Percentiles rank a stretch among this genome's conserved stretches.
Conservation (phyloP, 2,113 vertebrate genomes). For the Bostrychus sinensis region DNA sequence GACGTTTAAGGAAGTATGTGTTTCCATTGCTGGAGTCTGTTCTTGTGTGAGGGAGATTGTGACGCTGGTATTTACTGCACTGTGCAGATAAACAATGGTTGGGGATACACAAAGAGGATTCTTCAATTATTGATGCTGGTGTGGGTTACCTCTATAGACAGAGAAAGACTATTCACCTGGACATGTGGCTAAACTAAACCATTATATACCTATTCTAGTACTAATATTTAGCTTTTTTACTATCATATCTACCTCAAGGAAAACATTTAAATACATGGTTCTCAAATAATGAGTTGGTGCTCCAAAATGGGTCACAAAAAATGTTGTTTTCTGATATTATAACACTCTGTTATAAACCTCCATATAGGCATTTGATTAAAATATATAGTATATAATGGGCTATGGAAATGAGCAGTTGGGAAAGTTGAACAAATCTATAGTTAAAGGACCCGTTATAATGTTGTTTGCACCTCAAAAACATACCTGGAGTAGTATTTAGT, state of each 20-base stretch:
- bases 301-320: too few species aligned
- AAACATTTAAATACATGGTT: too few species aligned
- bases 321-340: too few species aligned
- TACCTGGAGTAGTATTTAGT: too few species aligned
- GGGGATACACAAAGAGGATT: conserved; percentile 17
- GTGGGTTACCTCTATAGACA: conserved; percentile 65
- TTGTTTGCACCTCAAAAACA: too few species aligned
- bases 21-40: conserved; percentile 41
- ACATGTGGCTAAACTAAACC: conserved; percentile 57
- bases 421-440: too few species aligned
- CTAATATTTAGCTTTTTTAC: not conserved
- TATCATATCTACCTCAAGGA: conserved; percentile 31
- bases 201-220: conserved; percentile 39
- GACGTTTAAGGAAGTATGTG: conserved; percentile 24
- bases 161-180: conserved; percentile 57
- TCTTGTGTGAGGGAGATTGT: conserved; percentile 23
- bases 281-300: too few species aligned
- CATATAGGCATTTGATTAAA: too few species aligned
- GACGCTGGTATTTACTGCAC: conserved; percentile 40
- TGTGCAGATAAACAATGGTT: conserved; percentile 45
- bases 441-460: too few species aligned
- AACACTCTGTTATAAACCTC: too few species aligned
- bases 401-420: too few species aligned
- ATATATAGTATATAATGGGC: too few species aligned
- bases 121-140: conserved; percentile 72